Base-by-base conservation (phyloP, 2,797 vertebrate genomes). In the Microctenopoma lineatum region DNA sequence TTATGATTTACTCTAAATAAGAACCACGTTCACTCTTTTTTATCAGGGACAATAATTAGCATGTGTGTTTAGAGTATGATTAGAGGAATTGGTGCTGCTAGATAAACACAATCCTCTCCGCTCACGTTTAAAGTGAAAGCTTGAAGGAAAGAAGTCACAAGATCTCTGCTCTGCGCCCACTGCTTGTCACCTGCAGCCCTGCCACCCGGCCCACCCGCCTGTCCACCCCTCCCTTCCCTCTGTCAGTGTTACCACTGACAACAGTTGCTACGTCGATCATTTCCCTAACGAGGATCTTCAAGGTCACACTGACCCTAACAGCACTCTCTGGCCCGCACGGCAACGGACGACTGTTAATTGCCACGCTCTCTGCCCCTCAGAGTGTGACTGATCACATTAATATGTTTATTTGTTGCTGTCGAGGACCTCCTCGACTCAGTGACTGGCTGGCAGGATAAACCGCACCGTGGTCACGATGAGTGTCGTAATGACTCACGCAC, bases 261-360 rank as follows among this genome's bases (percentile, higher is more conserved):
- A 67, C 84, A 47, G 79, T 75, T 41, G n/a, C 65, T 76, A 57
- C 42, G 85, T 91, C 90, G 88, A 85, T 91, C 90, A 90, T 56
- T 53, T 50, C 69, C 47, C 80, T 85, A 88, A 89, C 65, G 76
- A 92, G 80, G 62, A 65, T 79, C 66, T 77, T 81, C 89, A 93
- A 92, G 88, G 92, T 93, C 84, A 88, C 61, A 46, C 63, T 39
- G 25, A 29, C 21, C 53, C 65, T 73, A 77, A 74, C 56, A 51
- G 72, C 78, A 16, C n/a, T n/a, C 78, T 48, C 39, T 29, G 52
- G 66, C 64, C 60, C 47, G 36, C 81, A 38, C 80, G 32, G 80
- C 75, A 86, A 79, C 87, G 81, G 83, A 79, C 64, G 27, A 75
- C 13, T n/a, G 45, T 65, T 92, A 92, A 93, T 92, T 90, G 84